Conservation (phyloP, 2,797 vertebrate genomes). For the Cetoscarus ocellatus region DNA sequence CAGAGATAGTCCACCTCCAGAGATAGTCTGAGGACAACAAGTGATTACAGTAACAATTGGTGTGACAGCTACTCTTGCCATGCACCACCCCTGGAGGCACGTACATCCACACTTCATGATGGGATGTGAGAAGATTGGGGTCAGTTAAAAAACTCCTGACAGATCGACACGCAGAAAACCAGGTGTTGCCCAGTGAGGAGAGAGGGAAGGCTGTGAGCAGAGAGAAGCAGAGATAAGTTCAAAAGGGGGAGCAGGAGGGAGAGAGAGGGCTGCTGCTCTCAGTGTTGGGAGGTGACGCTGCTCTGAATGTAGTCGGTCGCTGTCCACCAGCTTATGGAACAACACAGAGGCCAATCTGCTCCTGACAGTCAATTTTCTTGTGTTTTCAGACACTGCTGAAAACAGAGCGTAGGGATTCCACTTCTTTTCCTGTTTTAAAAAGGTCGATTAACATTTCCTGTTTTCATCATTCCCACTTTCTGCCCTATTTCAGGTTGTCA, state of each 20-base stretch:
- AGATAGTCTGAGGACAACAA: slow-evolving; percentile 39
- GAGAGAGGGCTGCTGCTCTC: slow-evolving; percentile 49
- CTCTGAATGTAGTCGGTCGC: slow-evolving; percentile 41
- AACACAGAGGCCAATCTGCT: slow-evolving; percentile 69
- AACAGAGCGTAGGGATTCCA: slow-evolving; percentile 50
- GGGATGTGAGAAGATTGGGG: slow-evolving; percentile 65
- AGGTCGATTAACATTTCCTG: slow-evolving; percentile 51
- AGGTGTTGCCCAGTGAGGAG: slow-evolving; percentile 11
- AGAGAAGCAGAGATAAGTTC: slow-evolving; percentile 40
- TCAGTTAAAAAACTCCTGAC: slow-evolving; percentile 51
- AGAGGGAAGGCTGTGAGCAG: slow-evolving; percentile 20
- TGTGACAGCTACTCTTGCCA: slow-evolving; percentile 57
- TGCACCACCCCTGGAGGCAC: slow-evolving; percentile 51
- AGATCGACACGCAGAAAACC: slow-evolving; percentile 34
- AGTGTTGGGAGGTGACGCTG: slow-evolving; percentile 48
- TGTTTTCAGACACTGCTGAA: slow-evolving; percentile 54
- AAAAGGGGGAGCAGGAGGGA: slow-evolving; percentile 36
- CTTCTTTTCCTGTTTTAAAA: slow-evolving; percentile 22
- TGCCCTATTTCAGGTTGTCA: slow-evolving; percentile 22
- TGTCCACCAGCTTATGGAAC: slow-evolving; percentile 34
- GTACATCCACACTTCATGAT: slow-evolving; percentile 44
- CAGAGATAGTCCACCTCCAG: slow-evolving; percentile 20
- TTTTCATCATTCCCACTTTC: slow-evolving; percentile 49
- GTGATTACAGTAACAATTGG: slow-evolving; percentile 62
- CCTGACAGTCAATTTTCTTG: slow-evolving; percentile 59